Base-by-base conservation (phyloP, 1,140 invertebrate species). In the Archivesica marissinica region DNA sequence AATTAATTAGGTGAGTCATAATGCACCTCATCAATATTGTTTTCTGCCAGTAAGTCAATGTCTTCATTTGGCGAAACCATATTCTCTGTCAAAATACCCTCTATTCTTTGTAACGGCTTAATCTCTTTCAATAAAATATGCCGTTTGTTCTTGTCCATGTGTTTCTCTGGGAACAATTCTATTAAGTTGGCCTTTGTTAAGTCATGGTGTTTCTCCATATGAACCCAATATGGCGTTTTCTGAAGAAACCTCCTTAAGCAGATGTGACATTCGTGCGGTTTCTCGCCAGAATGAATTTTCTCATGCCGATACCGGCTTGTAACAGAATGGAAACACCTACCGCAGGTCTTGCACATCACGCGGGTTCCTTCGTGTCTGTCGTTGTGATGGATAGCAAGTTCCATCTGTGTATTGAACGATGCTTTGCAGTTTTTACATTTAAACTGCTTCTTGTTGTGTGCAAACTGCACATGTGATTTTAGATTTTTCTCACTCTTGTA, bases 141-240 rank as follows among this genome's bases (percentile, higher is more conserved):
- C 15, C 28, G 54, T 33, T 3, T 13, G 41, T 79, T 59, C 25
- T 44, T 64, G 23, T 44, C 39, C 7, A 28, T 9, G 39, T 81
- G 78, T 70, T 68, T 81, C 23, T 81, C 78, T n/a, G 78, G 78
- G 50, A 81, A 81, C 39, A 81, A 17, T 39, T 44, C 6, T 33
- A 70, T 70, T 30, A 81, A 44, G 23, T 83, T 28, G 0, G 28
- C 6, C 39, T 47, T 83, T 3, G 68, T 64, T 15, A 83, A 66
- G 23, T 83, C 80, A 59, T 83, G 80, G 64, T 83, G 38, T 59
- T 74, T 83, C 17, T 75, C 80, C 80, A 83, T 83, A 44, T 83
- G 80, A 6, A 72, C 30, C 80, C 80, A 83, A 52, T 47, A 83
- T 9, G 68, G 80, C 23, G 47, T 25, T 54, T 83, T 83, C 56